Conservation (phyloP, 1,140 invertebrate genomes). For the Bemisia tabaci region DNA sequence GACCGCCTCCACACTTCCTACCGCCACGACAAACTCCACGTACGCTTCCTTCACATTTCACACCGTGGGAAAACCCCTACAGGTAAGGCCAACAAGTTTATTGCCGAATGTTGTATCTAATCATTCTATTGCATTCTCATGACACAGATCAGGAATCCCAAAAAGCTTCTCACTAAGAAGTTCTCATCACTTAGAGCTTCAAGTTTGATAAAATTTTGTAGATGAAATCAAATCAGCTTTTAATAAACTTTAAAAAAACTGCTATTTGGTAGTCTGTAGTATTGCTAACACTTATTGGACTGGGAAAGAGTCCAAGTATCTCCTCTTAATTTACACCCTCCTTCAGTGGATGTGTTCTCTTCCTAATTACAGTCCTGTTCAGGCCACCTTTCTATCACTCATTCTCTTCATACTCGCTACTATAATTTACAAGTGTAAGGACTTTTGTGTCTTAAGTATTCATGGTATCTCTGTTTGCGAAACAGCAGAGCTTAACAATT, state of each 20-base stretch:
- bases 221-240: not conserved
- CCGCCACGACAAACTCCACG: constrained; percentile 17
- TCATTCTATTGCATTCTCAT: not conserved
- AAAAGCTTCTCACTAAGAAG: not conserved
- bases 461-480: no score
- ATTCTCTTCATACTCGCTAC: no score
- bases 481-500: no score
- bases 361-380: no score
- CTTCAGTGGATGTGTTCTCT: no score
- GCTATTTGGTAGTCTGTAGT: no score
- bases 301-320: no score
- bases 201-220: not conserved
- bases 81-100: constrained; percentile 4
- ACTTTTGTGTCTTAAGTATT: no score
- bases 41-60: constrained; percentile 17
- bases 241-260: not conserved
- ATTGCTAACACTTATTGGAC: no score
- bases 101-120: constrained; percentile 2
- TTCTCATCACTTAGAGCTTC: not conserved
- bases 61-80: constrained; percentile 22
- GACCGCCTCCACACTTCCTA: constrained; percentile 18
- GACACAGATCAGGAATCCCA: not conserved
- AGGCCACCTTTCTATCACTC: no score
- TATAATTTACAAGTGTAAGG: no score
- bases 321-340: no score